Base-by-base conservation (phyloP, 1,140 invertebrate genomes). In the Leptinotarsa defecta region DNA sequence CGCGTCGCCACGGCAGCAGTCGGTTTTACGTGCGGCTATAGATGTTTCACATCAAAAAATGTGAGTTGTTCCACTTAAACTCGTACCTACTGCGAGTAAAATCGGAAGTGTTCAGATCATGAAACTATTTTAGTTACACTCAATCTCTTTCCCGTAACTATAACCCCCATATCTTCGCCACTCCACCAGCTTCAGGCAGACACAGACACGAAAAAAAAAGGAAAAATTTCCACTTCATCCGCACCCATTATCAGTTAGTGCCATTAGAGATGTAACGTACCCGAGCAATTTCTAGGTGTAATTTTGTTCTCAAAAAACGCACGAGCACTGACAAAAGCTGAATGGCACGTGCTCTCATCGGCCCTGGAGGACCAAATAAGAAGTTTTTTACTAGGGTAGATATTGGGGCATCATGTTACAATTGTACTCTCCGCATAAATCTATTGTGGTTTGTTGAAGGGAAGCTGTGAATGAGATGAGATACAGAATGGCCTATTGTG, bases 301-400 rank as follows among this genome's bases (percentile, higher is more conserved):
- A 69, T 69, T 69, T 48, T 34, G 43, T 48, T 43, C 68, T 69
- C 68, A 63, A 71, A 71, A 71, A 71, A 11, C 17, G 24, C 49
- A 24, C 13, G 52, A 19, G 4, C 22, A 34, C 48, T 72, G 70
- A 62, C 49, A 62, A 62, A 62, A 22, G 49, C 70, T 63, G 49
- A 34, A 63, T 27, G 70, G 49, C 70, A 63, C 70, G 70, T 72
- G 70, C 70, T 72, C 48, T 11, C 52, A 57, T 15, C 52, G n/a
- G 48, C 24, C 20, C 57, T 20, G 24, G 22, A 72, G 70, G 70
- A 72, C 49, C 70, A 72, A 72, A 72, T 62, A 72, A 72, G 70
- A 72, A 72, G n/a, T 72, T 72, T 72, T 72, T 72, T 72, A 72
- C 70, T 57, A 63, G 70, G 70, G 70, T 72, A 72, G 49, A 72